Evolutionary conservation across 1,140 invertebrate genomes (phyloP).

Genomic region (Cydia strobilella): DNA sequence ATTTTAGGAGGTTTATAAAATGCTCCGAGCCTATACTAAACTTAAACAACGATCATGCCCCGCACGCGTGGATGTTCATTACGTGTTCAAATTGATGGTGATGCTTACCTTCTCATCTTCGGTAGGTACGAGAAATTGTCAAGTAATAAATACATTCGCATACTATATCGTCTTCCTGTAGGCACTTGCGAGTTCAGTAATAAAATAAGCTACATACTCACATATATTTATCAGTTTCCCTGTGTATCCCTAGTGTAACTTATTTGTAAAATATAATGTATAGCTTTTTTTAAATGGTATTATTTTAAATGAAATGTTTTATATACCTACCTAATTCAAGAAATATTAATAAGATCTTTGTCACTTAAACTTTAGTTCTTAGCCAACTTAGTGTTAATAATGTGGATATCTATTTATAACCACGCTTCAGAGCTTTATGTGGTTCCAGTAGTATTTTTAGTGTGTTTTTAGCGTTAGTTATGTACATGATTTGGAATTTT

Average conservation of each 20-base stretch:
- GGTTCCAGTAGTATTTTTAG: too few relatives aligned
- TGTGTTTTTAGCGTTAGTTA: too few relatives aligned
- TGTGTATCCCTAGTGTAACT: background rate
- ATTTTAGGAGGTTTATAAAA: slow-evolving; percentile 1
- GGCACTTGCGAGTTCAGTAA: background rate
- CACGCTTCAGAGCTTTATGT: too few relatives aligned
- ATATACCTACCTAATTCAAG: too few relatives aligned
- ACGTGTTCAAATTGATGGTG: background rate
- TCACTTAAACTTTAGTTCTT: too few relatives aligned
- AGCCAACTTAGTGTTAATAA: too few relatives aligned
- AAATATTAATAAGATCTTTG: too few relatives aligned
- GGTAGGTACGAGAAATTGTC: background rate
- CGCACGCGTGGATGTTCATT: background rate
- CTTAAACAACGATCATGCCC: background rate
- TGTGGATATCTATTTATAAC: too few relatives aligned
- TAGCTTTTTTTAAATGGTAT: too few relatives aligned
- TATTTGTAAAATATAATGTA: background rate
- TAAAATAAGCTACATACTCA: background rate
- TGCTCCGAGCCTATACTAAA: background rate
- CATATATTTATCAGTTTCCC: background rate
- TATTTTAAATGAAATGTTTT: too few relatives aligned
- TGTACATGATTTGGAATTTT: too few relatives aligned
- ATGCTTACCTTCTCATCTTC: background rate
- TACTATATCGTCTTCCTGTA: slow-evolving; percentile 2
- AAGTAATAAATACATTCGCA: slow-evolving; percentile 16